phyloP scores from a whole-genome alignment of 1,140 invertebrate genomes.

The Calephelis virginiensis region DNA sequence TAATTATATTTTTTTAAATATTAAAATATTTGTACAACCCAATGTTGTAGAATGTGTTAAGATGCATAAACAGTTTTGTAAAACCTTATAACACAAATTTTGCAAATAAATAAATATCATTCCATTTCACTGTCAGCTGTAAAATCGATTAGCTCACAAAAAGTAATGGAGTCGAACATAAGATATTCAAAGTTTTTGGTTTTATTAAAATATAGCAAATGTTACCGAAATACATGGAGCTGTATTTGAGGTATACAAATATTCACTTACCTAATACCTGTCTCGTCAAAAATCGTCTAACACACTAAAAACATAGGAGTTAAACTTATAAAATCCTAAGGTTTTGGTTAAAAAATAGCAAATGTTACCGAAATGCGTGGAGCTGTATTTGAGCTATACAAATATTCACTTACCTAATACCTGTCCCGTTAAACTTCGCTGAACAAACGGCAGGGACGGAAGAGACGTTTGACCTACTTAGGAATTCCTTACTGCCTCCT shows the following conservation, averaged over 20 bases:
- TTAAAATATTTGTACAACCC: too few relatives aligned
- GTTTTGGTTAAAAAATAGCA: background rate
- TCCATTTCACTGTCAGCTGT: too few relatives aligned
- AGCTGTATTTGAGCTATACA: conserved; percentile 25
- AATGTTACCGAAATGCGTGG: background rate
- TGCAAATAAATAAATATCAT: too few relatives aligned
- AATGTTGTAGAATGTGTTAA: too few relatives aligned
- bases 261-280: conserved; percentile 37
- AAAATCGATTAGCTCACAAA: too few relatives aligned
- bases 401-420: conserved; percentile 36
- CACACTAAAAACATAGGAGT: too few relatives aligned
- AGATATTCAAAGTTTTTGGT: too few relatives aligned
- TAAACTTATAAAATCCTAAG: too few relatives aligned
- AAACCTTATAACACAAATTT: too few relatives aligned
- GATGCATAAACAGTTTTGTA: too few relatives aligned
- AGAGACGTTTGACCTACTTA: conserved; percentile 47
- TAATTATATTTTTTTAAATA: too few relatives aligned
- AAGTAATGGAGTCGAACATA: too few relatives aligned
- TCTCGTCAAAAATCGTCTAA: conserved; percentile 20
- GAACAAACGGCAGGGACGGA: conserved; percentile 33
- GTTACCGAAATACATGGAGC: background rate
- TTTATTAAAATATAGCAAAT: background rate
- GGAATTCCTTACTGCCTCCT: conserved; percentile 36
- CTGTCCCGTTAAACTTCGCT: conserved; percentile 35
- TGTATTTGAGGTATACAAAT: conserved; percentile 27